Conservation (phyloP, 2,888 invertebrate genomes). For the Hyppa rectilinea region DNA sequence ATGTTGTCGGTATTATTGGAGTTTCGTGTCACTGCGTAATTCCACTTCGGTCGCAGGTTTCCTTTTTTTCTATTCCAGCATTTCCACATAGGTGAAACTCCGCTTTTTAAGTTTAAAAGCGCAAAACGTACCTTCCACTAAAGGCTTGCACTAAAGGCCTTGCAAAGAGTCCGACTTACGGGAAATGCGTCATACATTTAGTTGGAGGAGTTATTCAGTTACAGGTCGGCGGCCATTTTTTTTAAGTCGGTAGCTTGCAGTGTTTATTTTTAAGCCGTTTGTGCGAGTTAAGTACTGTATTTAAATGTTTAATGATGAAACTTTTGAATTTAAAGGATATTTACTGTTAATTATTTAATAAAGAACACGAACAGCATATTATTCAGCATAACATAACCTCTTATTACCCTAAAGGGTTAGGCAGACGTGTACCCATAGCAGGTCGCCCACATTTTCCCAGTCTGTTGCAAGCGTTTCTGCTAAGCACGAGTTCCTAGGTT, state of each 20-base stretch:
- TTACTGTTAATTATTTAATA: no score
- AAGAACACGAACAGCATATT: no score
- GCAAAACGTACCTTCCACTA: slow-evolving; percentile 56
- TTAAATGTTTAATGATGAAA: neutral
- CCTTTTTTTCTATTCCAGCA: slow-evolving; percentile 51
- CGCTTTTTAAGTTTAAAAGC: slow-evolving; percentile 60
- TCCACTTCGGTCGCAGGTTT: slow-evolving; percentile 63
- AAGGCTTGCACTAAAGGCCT: slow-evolving; percentile 55
- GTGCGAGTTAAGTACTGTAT: no score
- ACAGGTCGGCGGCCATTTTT: slow-evolving; percentile 27
- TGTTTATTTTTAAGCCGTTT: neutral
- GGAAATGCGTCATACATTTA: slow-evolving; percentile 50
- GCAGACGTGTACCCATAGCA: no score
- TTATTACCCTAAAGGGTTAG: no score
- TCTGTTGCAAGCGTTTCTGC: no score
- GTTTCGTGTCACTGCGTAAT: slow-evolving; percentile 76
- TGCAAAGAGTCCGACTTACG: slow-evolving; percentile 45
- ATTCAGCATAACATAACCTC: no score
- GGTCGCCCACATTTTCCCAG: no score
- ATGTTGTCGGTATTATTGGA: slow-evolving; percentile 55
- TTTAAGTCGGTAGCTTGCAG: slow-evolving; percentile 10
- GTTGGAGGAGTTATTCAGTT: slow-evolving; percentile 40
- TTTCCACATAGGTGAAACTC: slow-evolving; percentile 59
- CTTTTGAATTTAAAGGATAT: no score
- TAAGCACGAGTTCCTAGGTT: no score